Evolutionary conservation across 2,113 vertebrate species (phyloP).

Genomic region (Ranitomeya imitator): DNA sequence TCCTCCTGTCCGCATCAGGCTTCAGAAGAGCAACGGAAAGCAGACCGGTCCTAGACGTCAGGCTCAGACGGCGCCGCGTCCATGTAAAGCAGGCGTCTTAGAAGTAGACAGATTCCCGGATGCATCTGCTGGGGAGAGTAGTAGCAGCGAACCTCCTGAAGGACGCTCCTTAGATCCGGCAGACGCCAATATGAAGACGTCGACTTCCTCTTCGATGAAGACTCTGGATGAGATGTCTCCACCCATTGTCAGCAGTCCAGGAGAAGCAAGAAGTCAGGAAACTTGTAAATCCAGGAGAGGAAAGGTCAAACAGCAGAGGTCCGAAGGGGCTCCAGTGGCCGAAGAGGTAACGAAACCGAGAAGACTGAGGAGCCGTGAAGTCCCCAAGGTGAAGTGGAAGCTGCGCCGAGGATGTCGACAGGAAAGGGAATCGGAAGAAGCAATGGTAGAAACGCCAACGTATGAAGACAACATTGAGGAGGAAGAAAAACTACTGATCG

Average conservation of each 20-base stretch:
- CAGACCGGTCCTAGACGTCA: neutral
- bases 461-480: neutral
- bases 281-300: neutral
- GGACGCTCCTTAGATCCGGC: neutral
- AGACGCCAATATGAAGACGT: neutral
- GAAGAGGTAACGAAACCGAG: neutral
- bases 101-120: neutral
- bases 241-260: neutral
- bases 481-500: neutral
- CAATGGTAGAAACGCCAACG: neutral
- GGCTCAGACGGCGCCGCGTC: too few species aligned
- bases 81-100: neutral
- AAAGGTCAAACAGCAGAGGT: neutral
- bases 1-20: neutral
- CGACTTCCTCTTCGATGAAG: neutral
- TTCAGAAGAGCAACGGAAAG: neutral
- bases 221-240: neutral
- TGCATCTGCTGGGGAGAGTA: neutral
- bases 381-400: slow-evolving; percentile 53
- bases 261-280: neutral
- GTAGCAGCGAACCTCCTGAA: neutral
- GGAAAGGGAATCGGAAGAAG: slow-evolving; percentile 4
- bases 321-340: neutral
- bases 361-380: neutral
- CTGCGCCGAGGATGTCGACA: slow-evolving; percentile 25